Percentiles rank a stretch among this genome's conserved stretches.
These are phyloP conservation scores for Mongoloraphidia duomilia DNA, from an alignment of 2,888 invertebrate genomes.

Conservation along the genomic window DNA sequence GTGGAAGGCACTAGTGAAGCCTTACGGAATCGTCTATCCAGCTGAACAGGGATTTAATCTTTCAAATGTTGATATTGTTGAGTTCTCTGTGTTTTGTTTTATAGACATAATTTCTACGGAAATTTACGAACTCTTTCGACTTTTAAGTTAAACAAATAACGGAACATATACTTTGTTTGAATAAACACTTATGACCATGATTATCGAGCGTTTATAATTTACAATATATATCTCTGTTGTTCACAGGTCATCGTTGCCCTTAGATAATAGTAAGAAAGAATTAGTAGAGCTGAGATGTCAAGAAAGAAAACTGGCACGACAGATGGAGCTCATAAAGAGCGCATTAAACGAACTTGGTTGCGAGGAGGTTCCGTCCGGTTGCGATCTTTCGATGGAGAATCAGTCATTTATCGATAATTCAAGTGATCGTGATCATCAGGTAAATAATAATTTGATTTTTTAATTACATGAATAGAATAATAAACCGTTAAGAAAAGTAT, in stretches of 20 bases:
- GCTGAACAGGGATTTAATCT: too few species aligned
- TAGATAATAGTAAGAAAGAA: constrained; percentile 41
- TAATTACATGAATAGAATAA: neutral
- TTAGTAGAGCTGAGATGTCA: constrained; percentile 66
- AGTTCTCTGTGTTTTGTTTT: too few species aligned
- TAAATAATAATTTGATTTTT: constrained; percentile 20
- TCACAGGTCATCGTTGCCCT: constrained; percentile 9
- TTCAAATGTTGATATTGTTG: too few species aligned
- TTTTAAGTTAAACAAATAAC: too few species aligned
- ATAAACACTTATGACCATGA: too few species aligned
- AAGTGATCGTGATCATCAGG: constrained; percentile 53
- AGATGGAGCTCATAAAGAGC: constrained; percentile 69
- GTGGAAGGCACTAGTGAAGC: too few species aligned
- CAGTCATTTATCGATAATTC: constrained; percentile 48
- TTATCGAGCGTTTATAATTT: neutral
- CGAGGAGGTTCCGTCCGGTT: constrained; percentile 75
- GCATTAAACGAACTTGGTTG: constrained; percentile 79
- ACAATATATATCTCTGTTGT: neutral
- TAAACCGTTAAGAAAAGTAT: too few species aligned
- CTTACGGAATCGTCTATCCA: too few species aligned
- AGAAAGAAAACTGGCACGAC: constrained; percentile 67
- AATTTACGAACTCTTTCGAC: too few species aligned
- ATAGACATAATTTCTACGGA: too few species aligned
- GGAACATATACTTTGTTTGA: too few species aligned
- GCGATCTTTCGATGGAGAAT: constrained; percentile 49